Evolutionary conservation across 2,113 vertebrate species (phyloP).

Genomic region (Taurulus bubalis): DNA sequence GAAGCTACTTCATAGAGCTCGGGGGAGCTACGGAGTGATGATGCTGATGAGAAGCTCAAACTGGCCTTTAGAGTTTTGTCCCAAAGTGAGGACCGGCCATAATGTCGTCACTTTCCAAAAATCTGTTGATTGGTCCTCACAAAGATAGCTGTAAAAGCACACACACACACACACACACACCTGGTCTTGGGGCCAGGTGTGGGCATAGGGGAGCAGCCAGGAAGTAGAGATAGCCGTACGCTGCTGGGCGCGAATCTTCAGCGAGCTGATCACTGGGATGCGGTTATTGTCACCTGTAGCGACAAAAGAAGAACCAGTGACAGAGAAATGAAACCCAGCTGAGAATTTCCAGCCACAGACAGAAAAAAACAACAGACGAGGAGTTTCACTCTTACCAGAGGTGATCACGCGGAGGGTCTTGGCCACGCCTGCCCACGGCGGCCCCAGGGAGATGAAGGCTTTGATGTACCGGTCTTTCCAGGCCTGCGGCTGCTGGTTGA

Average conservation of each 20-base stretch:
- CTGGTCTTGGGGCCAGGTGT: constrained; percentile 89
- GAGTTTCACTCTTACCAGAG: constrained; percentile 88
- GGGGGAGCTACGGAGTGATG: background rate
- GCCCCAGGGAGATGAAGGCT: constrained; percentile 89
- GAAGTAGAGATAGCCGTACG: constrained; percentile 92
- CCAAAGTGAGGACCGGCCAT: background rate
- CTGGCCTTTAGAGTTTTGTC: background rate
- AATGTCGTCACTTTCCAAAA: background rate
- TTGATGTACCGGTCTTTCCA: constrained; percentile 97
- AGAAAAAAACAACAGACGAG: background rate
- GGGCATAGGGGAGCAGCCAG: constrained; percentile 94
- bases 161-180: constrained; percentile 41
- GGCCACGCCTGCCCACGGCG: constrained; percentile 95
- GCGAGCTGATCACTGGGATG: constrained; percentile 91
- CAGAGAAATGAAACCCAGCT: constrained; percentile 15
- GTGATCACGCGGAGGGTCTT: constrained; percentile 94
- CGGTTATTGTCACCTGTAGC: constrained; percentile 93
- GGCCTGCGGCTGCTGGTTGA: constrained; percentile 91
- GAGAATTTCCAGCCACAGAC: background rate
- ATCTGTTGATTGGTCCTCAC: no score
- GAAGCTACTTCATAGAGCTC: background rate
- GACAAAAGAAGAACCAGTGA: constrained; percentile 34
- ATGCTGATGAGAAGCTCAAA: background rate
- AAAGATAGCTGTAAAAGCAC: no score
- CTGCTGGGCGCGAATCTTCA: constrained; percentile 95